Base-by-base conservation (phyloP, 2,113 vertebrate species). In the Engraulis encrasicolus region DNA sequence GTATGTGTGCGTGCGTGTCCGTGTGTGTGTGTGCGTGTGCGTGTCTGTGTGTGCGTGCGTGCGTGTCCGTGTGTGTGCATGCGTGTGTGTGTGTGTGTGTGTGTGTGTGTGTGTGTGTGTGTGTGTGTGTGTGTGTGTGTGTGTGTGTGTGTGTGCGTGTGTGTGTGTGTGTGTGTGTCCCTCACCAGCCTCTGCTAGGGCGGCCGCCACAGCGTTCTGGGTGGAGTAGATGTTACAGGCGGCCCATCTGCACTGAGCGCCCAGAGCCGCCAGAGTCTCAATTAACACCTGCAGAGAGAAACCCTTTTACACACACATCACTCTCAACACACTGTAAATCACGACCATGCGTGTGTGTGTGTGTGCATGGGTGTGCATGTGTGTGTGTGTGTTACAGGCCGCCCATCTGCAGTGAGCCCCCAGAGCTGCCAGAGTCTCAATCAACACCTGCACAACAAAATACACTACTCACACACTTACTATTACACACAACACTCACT, bases 201-300 rank as follows among this genome's bases (percentile, higher is more conserved):
- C 96, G 2, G 95, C 96, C 0, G 96, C 95, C 86, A 96, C 96
- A 82, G 96, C 96, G 0, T 96, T 96, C 0, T 96, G 96, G 1
- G 96, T 96, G 1, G 96, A 96, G 85, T 96, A 96, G 91, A 96
- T 96, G 92, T 96, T 96, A 90, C 96, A 96, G 12, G 96, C 96
- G 0, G 96, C 95, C 96, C 96, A 96, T 0, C 96, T 90, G 87
- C 96, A 96, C 88, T 96, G 96, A 0, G 96, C 96, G 0, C 96
- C 96, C 85, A 96, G 52, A 0, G 96, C 96, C 0, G 94, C 94
- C 11, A 96, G 92, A 0, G 95, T 96, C 88, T 96, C 96, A 92
- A 96, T 96, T 2, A 96, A 94, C 7, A 96, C 96, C 96, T 96
- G 84, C 27, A 34, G 66, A 74, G 18, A 34, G 14, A 14, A 74